Conservation (phyloP, 2,888 invertebrate species). For the Mythimna ferrago region DNA sequence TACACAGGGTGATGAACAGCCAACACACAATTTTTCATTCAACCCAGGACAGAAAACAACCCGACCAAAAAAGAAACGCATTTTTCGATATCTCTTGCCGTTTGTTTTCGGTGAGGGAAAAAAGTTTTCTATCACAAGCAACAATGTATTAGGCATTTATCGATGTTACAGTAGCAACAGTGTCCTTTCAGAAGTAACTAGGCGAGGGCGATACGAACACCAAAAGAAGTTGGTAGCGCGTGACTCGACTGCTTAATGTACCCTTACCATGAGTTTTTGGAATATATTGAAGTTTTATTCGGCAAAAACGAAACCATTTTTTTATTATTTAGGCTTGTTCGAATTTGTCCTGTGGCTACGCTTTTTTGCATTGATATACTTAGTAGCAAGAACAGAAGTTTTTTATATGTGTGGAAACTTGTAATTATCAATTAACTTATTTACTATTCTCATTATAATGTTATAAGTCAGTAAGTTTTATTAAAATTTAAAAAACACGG, state of each 20-base stretch:
- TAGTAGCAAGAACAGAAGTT: too few species aligned
- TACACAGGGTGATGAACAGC: constrained; percentile 50
- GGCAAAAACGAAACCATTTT: not conserved
- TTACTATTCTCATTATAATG: too few species aligned
- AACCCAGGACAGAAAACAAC: not conserved
- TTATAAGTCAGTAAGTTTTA: too few species aligned
- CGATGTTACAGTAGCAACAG: constrained; percentile 62
- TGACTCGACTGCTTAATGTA: constrained; percentile 76
- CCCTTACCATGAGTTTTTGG: constrained; percentile 60
- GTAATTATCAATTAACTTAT: too few species aligned
- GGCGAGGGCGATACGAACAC: constrained; percentile 78
- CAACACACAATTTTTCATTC: constrained; percentile 43
- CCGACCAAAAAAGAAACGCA: constrained; percentile 21
- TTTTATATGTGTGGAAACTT: too few species aligned
- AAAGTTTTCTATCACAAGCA: constrained; percentile 53
- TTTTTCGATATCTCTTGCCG: constrained; percentile 39
- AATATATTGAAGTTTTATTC: constrained; percentile 15
- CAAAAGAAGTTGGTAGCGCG: constrained; percentile 83
- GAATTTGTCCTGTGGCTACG: not conserved
- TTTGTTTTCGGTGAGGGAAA: constrained; percentile 40
- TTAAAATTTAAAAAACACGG: too few species aligned
- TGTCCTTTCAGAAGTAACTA: constrained; percentile 79
- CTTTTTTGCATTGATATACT: too few species aligned
- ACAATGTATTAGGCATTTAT: constrained; percentile 66
- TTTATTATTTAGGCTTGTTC: not conserved